Percentiles rank a stretch among this genome's conserved stretches.
Conservation (phyloP, 2,888 invertebrate species). For the Xanthostigma xanthostigma region DNA sequence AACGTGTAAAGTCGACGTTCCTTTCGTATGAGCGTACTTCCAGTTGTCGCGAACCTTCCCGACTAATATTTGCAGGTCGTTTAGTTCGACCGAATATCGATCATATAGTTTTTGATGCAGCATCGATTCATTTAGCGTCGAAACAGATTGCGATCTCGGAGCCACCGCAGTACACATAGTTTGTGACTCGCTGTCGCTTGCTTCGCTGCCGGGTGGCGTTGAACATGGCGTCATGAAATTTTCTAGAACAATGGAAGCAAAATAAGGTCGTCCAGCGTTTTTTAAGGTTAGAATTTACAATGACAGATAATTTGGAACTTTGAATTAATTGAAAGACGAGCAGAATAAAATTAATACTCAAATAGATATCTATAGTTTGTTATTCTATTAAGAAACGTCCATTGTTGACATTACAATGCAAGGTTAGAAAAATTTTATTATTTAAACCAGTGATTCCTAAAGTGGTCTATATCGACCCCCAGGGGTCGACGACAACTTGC, state of each 20-base stretch:
- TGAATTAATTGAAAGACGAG: too few species aligned
- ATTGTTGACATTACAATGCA: too few species aligned
- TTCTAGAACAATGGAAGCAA: conserved; percentile 26
- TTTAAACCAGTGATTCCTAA: too few species aligned
- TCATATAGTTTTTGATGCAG: conserved; percentile 60
- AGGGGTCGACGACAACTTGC: too few species aligned
- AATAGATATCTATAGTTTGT: too few species aligned
- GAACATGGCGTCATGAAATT: conserved; percentile 75
- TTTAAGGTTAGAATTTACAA: too few species aligned
- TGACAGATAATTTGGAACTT: too few species aligned
- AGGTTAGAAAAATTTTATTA: too few species aligned
- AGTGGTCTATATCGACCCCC: too few species aligned
- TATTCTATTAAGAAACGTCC: too few species aligned
- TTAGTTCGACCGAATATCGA: conserved; percentile 62
- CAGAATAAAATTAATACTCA: too few species aligned
- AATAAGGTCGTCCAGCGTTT: too few species aligned
- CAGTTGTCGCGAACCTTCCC: conserved; percentile 81
- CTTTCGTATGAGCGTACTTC: conserved; percentile 73
- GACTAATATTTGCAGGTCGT: conserved; percentile 74
- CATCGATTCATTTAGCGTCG: conserved; percentile 37
- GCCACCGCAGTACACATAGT: conserved; percentile 24
- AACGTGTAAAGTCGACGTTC: conserved; percentile 72
- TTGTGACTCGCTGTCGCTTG: conserved; percentile 38
- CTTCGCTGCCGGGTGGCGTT: conserved; percentile 69
- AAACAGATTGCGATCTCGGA: conserved; percentile 10